phyloP scores from a whole-genome alignment of 2,797 vertebrate genomes.

The Myotis findleyi region DNA sequence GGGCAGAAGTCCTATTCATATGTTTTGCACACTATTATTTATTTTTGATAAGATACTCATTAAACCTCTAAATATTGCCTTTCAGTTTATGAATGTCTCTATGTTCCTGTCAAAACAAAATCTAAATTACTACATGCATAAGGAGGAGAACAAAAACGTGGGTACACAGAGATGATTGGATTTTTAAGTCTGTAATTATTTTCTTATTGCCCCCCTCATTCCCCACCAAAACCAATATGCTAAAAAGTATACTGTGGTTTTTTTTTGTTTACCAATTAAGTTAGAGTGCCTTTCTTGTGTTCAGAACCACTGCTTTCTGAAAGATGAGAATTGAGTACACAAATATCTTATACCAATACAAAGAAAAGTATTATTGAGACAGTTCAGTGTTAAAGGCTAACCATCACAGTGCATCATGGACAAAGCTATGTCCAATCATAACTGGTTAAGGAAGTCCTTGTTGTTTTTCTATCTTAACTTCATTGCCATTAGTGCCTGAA shows the following conservation, averaged over 20 bases:
- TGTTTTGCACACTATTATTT: slow-evolving; percentile 23
- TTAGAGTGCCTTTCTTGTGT: not conserved
- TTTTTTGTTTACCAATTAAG: not conserved
- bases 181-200: slow-evolving; percentile 67
- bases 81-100: not conserved
- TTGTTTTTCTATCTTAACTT: not conserved
- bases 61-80: slow-evolving; percentile 50
- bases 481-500: not conserved
- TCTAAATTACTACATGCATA: slow-evolving; percentile 52
- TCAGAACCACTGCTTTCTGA: not conserved
- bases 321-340: not conserved
- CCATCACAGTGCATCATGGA: not conserved
- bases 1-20: not conserved
- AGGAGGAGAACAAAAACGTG: not conserved
- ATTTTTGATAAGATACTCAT: slow-evolving; percentile 4
- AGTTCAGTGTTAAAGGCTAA: not conserved
- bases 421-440: not conserved
- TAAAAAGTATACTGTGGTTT: not conserved
- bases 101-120: slow-evolving; percentile 65
- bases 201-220: not conserved
- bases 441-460: not conserved
- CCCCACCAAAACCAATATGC: not conserved
- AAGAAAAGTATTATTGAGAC: not conserved
- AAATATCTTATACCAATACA: not conserved
- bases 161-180: slow-evolving; percentile 50